Conservation (phyloP, 2,888 invertebrate species). For the Lordiphosa andalusiaca region DNA sequence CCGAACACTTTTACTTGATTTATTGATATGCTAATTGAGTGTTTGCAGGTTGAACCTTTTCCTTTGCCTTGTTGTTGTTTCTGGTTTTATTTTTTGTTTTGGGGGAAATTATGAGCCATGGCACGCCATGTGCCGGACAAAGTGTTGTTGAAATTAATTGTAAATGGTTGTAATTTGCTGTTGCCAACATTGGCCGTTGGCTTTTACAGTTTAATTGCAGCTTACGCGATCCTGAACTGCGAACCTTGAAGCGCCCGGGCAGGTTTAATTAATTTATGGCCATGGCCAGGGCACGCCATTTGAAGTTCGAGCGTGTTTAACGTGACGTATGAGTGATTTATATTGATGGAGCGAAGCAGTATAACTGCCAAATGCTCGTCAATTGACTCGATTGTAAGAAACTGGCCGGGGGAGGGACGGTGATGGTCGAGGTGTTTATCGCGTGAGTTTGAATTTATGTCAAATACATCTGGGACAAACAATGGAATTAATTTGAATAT, state of each 20-base stretch:
- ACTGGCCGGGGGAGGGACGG: not conserved
- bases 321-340: slow-evolving; percentile 72
- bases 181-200: slow-evolving; percentile 47
- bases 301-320: slow-evolving; percentile 66
- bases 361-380: slow-evolving; percentile 48
- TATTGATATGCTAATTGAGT: slow-evolving; percentile 75
- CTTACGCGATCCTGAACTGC: slow-evolving; percentile 42
- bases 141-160: slow-evolving; percentile 70
- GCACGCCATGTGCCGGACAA: slow-evolving; percentile 71
- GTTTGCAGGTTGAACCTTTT: slow-evolving; percentile 61
- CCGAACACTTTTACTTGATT: slow-evolving; percentile 66
- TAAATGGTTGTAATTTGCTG: slow-evolving; percentile 72
- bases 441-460: too few relatives aligned
- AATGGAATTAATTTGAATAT: too few relatives aligned
- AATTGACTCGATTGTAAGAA: slow-evolving; percentile 37
- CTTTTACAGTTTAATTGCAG: slow-evolving; percentile 71
- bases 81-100: slow-evolving; percentile 30
- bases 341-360: slow-evolving; percentile 57
- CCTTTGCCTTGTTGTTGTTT: slow-evolving; percentile 7
- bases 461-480: too few relatives aligned
- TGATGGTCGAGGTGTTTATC: not conserved
- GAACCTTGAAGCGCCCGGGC: slow-evolving; percentile 17
- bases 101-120: slow-evolving; percentile 67
- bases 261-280: slow-evolving; percentile 65
- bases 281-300: slow-evolving; percentile 59